Evolutionary conservation across 2,888 invertebrate genomes (phyloP).

Genomic region (Cecidostiba fungosa): DNA sequence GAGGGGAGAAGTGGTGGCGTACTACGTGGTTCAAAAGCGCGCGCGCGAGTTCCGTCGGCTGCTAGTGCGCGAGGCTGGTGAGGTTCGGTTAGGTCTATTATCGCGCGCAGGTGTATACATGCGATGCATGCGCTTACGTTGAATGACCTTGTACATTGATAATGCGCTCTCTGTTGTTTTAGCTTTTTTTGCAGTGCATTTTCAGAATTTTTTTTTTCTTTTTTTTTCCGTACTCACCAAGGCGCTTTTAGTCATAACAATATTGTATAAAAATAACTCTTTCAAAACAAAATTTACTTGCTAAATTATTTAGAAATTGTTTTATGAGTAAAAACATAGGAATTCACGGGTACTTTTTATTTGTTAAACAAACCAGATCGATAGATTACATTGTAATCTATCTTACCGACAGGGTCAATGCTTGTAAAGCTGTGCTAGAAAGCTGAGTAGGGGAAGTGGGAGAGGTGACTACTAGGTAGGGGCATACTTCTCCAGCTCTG

Average conservation of each 20-base stretch:
- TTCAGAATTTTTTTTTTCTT: neutral
- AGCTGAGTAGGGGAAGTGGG: neutral
- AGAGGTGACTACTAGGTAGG: neutral
- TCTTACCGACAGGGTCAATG: slow-evolving; percentile 20
- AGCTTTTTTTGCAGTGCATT: neutral
- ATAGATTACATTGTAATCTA: neutral
- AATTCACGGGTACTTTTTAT: neutral
- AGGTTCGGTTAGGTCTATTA: slow-evolving; percentile 55
- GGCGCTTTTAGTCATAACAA: no score
- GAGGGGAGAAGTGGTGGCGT: neutral
- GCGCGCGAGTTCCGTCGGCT: slow-evolving; percentile 46
- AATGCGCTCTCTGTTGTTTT: neutral
- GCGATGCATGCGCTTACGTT: slow-evolving; percentile 43
- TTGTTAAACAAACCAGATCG: neutral
- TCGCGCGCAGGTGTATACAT: slow-evolving; percentile 41
- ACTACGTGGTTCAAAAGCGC: slow-evolving; percentile 44
- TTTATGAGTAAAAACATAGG: neutral
- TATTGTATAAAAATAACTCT: no score
- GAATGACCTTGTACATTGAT: slow-evolving; percentile 43
- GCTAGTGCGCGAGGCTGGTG: slow-evolving; percentile 24
- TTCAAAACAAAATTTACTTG: no score
- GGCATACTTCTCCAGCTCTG: neutral
- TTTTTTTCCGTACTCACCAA: neutral
- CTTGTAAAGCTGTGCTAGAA: neutral
- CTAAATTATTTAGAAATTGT: no score